Percentiles rank a stretch among this genome's conserved stretches.
Evolutionary conservation across 2,113 vertebrate genomes (phyloP).

Genomic region (Heterotis niloticus): DNA sequence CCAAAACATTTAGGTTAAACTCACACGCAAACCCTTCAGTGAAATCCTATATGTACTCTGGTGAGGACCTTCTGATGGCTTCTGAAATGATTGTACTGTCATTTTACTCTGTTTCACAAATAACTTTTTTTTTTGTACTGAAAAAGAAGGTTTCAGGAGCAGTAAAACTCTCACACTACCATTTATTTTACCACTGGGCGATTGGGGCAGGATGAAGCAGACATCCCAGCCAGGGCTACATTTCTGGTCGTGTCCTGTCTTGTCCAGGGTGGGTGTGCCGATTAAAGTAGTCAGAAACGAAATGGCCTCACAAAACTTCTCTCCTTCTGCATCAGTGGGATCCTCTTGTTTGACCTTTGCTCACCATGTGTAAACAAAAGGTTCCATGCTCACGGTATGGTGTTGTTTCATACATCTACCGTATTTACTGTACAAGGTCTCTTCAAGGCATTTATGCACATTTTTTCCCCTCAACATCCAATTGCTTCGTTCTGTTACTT

Average conservation of each 20-base stretch:
- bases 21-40: neutral
- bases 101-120: no score
- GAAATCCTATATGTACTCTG: neutral
- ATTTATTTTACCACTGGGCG: no score
- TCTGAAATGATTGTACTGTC: neutral
- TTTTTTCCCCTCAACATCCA: no score
- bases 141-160: no score
- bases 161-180: no score
- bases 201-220: neutral
- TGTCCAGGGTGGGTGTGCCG: constrained; percentile 4
- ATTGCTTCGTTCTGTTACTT: no score
- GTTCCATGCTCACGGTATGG: neutral
- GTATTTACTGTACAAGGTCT: no score
- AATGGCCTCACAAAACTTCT: neutral
- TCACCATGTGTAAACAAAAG: neutral
- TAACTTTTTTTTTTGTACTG: no score
- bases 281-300: neutral
- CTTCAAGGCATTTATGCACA: no score
- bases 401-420: neutral
- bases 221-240: neutral
- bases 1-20: no score
- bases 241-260: neutral
- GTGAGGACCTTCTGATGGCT: neutral
- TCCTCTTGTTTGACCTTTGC: neutral
- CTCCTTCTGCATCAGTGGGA: neutral